These are phyloP conservation scores for Ciona savignyi DNA, from an alignment of 23 tunicate genomes.

Conservation along the genomic window DNA sequence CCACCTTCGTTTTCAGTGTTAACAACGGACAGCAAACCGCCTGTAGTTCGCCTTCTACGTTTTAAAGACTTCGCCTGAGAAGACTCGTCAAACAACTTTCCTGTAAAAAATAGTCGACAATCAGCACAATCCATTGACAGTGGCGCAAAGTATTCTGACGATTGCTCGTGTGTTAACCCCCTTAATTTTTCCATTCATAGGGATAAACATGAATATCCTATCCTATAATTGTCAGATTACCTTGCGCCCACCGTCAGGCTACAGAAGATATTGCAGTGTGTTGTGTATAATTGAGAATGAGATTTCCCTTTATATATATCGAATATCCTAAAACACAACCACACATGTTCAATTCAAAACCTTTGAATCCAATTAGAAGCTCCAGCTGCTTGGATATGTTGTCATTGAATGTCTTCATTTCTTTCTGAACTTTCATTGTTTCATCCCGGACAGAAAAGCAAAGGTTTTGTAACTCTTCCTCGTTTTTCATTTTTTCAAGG, in stretches of 20 bases:
- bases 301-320: too few species aligned
- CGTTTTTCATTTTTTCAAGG: slow-evolving; percentile 42
- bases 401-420: slow-evolving; percentile 26
- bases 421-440: slow-evolving; percentile 46
- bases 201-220: too few species aligned
- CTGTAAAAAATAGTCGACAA: slow-evolving; percentile 2
- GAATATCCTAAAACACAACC: too few species aligned
- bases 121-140: too few species aligned
- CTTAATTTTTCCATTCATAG: too few species aligned
- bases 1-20: not conserved
- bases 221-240: too few species aligned
- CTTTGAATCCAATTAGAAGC: slow-evolving; percentile 18
- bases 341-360: too few species aligned
- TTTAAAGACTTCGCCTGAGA: not conserved
- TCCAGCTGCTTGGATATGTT: slow-evolving; percentile 5
- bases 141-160: too few species aligned
- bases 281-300: too few species aligned
- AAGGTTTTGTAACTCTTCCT: slow-evolving; percentile 34
- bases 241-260: too few species aligned
- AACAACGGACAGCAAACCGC: slow-evolving; percentile 6
- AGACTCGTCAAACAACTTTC: slow-evolving; percentile 11
- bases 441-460: slow-evolving; percentile 44
- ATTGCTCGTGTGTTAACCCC: too few species aligned
- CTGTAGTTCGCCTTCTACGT: slow-evolving; percentile 8
- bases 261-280: too few species aligned